Evolutionary conservation across 2,888 invertebrate genomes (phyloP), one percentile per base, ranked within the genome.

Genomic region (Therioaphis trifolii): DNA sequence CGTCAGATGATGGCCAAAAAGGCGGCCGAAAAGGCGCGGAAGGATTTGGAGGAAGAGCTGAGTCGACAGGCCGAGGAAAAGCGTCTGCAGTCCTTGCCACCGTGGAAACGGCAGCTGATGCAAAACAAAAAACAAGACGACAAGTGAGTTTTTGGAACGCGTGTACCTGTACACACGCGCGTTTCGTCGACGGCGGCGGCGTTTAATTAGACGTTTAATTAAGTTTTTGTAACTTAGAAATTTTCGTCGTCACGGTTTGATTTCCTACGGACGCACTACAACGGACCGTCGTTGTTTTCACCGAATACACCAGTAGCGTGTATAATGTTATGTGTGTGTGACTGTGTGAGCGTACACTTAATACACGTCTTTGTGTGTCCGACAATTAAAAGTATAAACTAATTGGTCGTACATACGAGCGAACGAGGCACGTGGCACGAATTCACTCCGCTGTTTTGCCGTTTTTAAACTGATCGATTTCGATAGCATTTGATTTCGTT

Each of bases 1-100:
- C 90, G 97, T 15, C 97, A 97, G 89, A 96, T 98, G 95, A 89
- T 97, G 89, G 98, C 98, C 2, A 93, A 96, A 87, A 95, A 97
- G 88, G 95, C 96, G 0, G 97, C 98, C 0, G 97, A 98, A 89
- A 94, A 95, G 86, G 97, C 97, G 14, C 92, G 95, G 86, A 95
- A 94, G 87, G 97, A 98, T 88, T 90, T 96, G 87, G 96, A 97
- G 89, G 95, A 95, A 88, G 93, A 95, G 87, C 90, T 96, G 87
- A 93, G 93, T 5, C 91, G 93, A 85, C 95, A 96, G 88, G 95
- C 95, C 0, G 96, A 96, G 89, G 93, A 94, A 87, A 92, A 95
- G 87, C 90, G 96, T 86, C 91, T 96, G 69, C 94, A 95, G 29
- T 92, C 96, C 18, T 95, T 98, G 87, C 98, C 98, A 0, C 94